phyloP scores from a whole-genome alignment of 2,113 vertebrate genomes.

The Prunella himalayana region DNA sequence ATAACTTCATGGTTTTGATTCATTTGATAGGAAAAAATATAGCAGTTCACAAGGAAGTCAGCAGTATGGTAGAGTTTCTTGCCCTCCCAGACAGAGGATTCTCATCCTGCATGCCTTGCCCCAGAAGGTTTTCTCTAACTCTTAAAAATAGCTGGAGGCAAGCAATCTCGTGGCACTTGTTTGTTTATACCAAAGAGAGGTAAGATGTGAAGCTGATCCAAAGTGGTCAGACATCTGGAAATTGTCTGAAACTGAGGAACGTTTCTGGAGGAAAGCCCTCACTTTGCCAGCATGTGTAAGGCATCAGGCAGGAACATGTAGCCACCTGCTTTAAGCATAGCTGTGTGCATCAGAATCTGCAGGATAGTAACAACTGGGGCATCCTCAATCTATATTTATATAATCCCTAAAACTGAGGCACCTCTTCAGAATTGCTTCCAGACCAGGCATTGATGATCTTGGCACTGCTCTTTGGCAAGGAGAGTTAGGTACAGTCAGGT shows the following conservation, averaged over 20 bases:
- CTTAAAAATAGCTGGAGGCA: background rate
- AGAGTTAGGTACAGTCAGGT: constrained; percentile 29
- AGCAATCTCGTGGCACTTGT: constrained; percentile 18
- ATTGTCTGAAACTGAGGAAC: background rate
- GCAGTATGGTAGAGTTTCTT: background rate
- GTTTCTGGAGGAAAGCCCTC: background rate
- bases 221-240: background rate
- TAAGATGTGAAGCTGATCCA: background rate
- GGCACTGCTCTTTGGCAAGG: background rate
- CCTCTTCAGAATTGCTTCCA: constrained; percentile 39
- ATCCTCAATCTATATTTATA: background rate
- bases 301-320: background rate
- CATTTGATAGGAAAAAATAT: background rate
- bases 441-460: constrained; percentile 2
- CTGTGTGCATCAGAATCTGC: background rate
- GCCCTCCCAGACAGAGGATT: background rate
- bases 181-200: constrained; percentile 72
- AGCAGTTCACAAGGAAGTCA: background rate
- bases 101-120: background rate
- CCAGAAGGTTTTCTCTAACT: constrained; percentile 17
- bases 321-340: background rate
- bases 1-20: background rate
- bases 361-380: background rate
- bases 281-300: background rate
- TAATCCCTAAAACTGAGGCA: constrained; percentile 18